Evolutionary conservation across 2,888 invertebrate species (phyloP).

Genomic region (Clanis bilineata): DNA sequence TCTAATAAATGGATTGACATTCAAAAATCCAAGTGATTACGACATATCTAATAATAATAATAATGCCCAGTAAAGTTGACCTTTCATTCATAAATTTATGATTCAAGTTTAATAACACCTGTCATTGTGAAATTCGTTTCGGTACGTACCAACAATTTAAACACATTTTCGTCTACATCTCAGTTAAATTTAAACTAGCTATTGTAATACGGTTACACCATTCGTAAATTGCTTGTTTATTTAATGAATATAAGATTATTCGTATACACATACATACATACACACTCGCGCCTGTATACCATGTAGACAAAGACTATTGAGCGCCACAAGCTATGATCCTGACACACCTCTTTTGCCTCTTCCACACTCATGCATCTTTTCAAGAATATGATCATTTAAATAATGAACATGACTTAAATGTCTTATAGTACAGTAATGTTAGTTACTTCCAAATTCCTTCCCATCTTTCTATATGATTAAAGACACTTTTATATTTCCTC

Average conservation of each 20-base stretch:
- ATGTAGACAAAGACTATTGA: too few species aligned
- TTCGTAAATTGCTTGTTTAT: background rate
- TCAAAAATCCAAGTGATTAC: slow-evolving; percentile 13
- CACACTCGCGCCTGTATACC: too few species aligned
- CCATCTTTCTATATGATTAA: too few species aligned
- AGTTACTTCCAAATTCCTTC: too few species aligned
- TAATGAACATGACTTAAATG: background rate
- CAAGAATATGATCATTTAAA: background rate
- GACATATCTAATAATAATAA: slow-evolving; percentile 8
- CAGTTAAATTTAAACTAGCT: background rate
- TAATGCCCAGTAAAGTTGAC: slow-evolving; percentile 13
- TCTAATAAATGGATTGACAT: slow-evolving; percentile 13
- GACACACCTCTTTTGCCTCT: too few species aligned
- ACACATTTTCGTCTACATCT: background rate
- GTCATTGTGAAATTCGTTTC: background rate
- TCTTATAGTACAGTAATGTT: too few species aligned
- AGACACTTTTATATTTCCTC: too few species aligned
- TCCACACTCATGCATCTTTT: too few species aligned
- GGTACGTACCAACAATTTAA: background rate
- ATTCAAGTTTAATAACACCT: slow-evolving; percentile 10
- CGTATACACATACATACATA: too few species aligned
- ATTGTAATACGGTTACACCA: background rate
- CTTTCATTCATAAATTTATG: slow-evolving; percentile 7
- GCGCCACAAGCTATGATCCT: too few species aligned
- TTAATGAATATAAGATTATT: background rate